Evolutionary conservation across 2,113 vertebrate species (phyloP), one percentile per base, ranked within the genome.

Genomic region (Anseranas semipalmata): DNA sequence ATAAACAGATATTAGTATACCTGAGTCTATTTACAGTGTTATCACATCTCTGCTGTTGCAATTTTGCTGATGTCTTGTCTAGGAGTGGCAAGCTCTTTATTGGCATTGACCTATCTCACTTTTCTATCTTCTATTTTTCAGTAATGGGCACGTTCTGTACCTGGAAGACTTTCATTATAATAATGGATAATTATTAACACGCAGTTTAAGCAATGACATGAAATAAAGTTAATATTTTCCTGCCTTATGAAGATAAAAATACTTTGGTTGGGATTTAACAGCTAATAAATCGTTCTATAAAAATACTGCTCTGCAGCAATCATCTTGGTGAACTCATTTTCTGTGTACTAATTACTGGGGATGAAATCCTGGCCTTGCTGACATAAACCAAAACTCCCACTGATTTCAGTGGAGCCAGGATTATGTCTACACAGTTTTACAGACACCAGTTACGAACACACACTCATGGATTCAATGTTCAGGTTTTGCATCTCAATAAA

Each of bases 221-320:
- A 96, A 97, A 96, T 89, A 85, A 95, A 91, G 70, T 75, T 95
- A 89, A 68, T 73, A 87, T 93, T 91, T 92, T 92, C 60, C 77
- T 86, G 48, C 27, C 43, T 87, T 94, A 48, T 78, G 73, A 92
- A 87, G 89, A 92, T 76, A 93, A 95, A 94, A 95, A 87, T 79
- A 91, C 15, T 68, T 84, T 20, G 12, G 28, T 78, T 91, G 41
- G 58, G 81, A 93, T 87, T 86, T 66, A 89, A 76, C 53, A 91
- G 41, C 48, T 58, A 89, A 63, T 55, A 94, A 91, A 87, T 72
- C 53, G 48, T 62, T 95, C 81, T 67, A 28, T 70, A 87, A 89
- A 95, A 91, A 75, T n/a, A 86, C 5, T 77, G 20, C n/a, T 87
- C 62, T 82, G 62, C 32, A 67, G 53, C 10, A 87, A 41, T 87